These are phyloP conservation scores for Aurelia coerulea DNA, from an alignment of 30 jellyfish, hydroid and myxozoan genomes.

Conservation along the genomic window DNA sequence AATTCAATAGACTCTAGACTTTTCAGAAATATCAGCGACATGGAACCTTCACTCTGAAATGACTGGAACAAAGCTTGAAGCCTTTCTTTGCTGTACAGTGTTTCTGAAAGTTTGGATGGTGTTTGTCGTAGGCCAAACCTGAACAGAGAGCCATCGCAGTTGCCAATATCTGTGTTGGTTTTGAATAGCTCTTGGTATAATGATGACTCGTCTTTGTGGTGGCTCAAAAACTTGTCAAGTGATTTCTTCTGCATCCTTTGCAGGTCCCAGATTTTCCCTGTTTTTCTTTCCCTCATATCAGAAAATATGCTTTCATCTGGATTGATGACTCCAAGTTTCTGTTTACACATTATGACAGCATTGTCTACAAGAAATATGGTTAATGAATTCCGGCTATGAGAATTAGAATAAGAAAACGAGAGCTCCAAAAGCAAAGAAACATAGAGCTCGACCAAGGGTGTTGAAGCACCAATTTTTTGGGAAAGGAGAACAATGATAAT, in stretches of 20 bases:
- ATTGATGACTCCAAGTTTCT: constrained; percentile 39
- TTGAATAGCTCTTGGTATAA: constrained; percentile 10
- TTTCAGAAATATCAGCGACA: constrained; percentile 43
- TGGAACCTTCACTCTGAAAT: constrained; percentile 45
- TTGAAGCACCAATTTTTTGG: too few relatives aligned
- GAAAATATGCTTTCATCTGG: constrained; percentile 63
- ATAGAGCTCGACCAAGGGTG: too few relatives aligned
- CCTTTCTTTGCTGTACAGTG: constrained; percentile 11
- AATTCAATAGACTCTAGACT: constrained; percentile 33
- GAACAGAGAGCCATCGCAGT: constrained; percentile 58
- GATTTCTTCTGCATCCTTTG: neutral
- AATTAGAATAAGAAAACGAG: too few relatives aligned
- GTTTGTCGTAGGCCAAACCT: constrained; percentile 31
- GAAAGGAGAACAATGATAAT: too few relatives aligned
- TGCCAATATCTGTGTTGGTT: constrained; percentile 15
- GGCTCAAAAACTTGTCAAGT: neutral
- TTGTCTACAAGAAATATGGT: constrained; percentile 39
- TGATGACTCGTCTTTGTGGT: constrained; percentile 13
- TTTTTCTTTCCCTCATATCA: constrained; percentile 11
- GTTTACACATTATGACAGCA: constrained; percentile 65
- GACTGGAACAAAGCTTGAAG: constrained; percentile 11
- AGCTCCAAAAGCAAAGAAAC: too few relatives aligned
- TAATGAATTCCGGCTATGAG: neutral
- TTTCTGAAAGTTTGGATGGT: constrained; percentile 48
- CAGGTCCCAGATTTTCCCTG: constrained; percentile 26